Conservation (phyloP, 2,888 invertebrate species). For the Caenorhabditis panamensis region DNA sequence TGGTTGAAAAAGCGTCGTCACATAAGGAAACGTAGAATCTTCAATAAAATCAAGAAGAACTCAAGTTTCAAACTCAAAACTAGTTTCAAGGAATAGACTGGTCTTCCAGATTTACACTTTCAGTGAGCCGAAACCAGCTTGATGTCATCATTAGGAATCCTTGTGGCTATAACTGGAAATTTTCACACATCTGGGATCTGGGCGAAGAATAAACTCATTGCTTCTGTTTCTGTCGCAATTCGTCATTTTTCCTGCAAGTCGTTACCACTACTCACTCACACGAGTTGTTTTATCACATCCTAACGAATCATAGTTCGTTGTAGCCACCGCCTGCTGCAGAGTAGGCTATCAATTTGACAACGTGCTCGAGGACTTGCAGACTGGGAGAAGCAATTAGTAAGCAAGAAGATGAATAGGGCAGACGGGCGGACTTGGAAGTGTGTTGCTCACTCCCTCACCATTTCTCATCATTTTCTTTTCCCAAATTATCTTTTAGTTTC, state of each 20-base stretch:
- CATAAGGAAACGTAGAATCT: no score
- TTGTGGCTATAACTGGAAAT: conserved; percentile 12
- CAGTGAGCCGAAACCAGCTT: no score
- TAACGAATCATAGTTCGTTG: conserved; percentile 42
- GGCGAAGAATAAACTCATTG: not conserved
- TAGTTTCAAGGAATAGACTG: no score
- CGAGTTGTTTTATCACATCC: conserved; percentile 39
- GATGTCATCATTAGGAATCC: no score
- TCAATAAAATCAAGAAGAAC: no score
- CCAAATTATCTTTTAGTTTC: conserved; percentile 36
- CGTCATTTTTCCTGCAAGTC: conserved; percentile 14
- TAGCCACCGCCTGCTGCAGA: conserved; percentile 16
- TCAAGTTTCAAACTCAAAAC: no score
- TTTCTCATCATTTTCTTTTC: conserved; percentile 27
- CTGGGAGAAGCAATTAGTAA: conserved; percentile 35
- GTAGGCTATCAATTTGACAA: conserved; percentile 32
- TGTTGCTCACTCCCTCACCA: conserved; percentile 16
- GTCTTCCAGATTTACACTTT: no score
- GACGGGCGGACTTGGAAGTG: conserved; percentile 10
- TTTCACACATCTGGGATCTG: conserved; percentile 29
- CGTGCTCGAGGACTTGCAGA: conserved; percentile 1
- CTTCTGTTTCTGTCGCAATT: conserved; percentile 20
- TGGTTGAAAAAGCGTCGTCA: no score
- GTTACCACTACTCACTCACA: conserved; percentile 13
- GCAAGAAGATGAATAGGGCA: conserved; percentile 40